Evolutionary conservation across 2,888 invertebrate species (phyloP).

Genomic region (Scaptomyza caliginosa): DNA sequence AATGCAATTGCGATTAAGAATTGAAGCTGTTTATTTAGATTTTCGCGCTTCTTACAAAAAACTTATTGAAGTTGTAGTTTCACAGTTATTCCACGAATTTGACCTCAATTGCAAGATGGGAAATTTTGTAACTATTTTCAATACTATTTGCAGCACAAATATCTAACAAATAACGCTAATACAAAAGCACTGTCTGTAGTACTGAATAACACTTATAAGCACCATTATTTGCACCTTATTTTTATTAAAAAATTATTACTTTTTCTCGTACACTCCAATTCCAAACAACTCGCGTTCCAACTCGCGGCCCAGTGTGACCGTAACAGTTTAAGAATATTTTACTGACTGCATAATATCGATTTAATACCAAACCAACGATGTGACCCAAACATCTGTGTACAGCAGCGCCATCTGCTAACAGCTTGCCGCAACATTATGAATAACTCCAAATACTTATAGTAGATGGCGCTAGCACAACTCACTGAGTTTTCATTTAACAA

Average conservation of each 20-base stretch:
- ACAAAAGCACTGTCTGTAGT: neutral
- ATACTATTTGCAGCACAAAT: neutral
- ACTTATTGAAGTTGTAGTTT: constrained; percentile 21
- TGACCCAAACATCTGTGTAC: neutral
- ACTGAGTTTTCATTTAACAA: neutral
- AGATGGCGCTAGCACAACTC: constrained; percentile 10
- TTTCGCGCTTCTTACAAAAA: constrained; percentile 4
- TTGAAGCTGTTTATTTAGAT: neutral
- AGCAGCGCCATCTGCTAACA: constrained; percentile 20
- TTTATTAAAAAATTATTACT: constrained; percentile 34
- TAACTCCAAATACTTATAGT: neutral
- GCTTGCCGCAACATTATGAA: neutral
- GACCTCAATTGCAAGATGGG: constrained; percentile 38
- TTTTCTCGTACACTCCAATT: constrained; percentile 41
- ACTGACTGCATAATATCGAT: constrained; percentile 1
- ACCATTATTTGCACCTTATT: constrained; percentile 10
- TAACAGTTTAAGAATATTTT: neutral
- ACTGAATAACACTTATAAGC: neutral
- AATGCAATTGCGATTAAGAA: constrained; percentile 20
- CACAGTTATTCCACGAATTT: constrained; percentile 46
- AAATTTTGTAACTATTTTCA: neutral
- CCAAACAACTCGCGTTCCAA: constrained; percentile 55
- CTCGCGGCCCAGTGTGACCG: constrained; percentile 53
- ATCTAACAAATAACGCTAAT: neutral
- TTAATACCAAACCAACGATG: constrained; percentile 11